These are phyloP conservation scores for Drosophila incognita DNA, from an alignment of 2,888 invertebrate genomes.

Conservation along the genomic window DNA sequence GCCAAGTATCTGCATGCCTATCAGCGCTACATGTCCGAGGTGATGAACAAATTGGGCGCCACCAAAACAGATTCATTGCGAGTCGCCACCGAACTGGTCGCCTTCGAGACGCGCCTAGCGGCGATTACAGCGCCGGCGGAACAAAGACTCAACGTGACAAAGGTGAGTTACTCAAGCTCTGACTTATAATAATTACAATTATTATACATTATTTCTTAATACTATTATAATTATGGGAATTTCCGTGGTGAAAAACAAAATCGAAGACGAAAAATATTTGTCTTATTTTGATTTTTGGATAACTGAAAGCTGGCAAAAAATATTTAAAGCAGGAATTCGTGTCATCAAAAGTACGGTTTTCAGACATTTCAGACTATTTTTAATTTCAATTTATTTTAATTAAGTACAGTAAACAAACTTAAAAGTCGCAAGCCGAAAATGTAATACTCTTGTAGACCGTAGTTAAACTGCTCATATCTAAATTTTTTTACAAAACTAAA, in stretches of 20 bases:
- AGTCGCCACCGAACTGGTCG: constrained; percentile 90
- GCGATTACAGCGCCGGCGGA: constrained; percentile 92
- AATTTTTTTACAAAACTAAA: background rate
- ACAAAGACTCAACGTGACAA: constrained; percentile 92
- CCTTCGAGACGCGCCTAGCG: constrained; percentile 90
- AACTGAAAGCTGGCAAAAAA: background rate
- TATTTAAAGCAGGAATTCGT: background rate
- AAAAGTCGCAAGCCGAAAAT: background rate
- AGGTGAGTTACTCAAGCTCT: constrained; percentile 76
- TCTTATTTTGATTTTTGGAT: background rate
- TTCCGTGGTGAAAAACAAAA: background rate
- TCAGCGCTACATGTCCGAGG: constrained; percentile 90
- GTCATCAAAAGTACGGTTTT: background rate
- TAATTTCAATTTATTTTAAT: background rate
- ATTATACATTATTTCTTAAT: background rate
- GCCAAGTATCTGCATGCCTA: constrained; percentile 91
- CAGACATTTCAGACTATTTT: background rate
- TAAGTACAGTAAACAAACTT: background rate
- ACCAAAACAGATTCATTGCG: constrained; percentile 87
- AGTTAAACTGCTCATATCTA: background rate
- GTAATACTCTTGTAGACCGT: background rate
- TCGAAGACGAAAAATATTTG: background rate
- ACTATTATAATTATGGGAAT: background rate
- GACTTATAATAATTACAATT: background rate
- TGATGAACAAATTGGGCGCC: constrained; percentile 91